Evolutionary conservation across 2,113 vertebrate species (phyloP), one percentile per base, ranked within the genome.

Genomic region (Bostrychus sinensis): DNA sequence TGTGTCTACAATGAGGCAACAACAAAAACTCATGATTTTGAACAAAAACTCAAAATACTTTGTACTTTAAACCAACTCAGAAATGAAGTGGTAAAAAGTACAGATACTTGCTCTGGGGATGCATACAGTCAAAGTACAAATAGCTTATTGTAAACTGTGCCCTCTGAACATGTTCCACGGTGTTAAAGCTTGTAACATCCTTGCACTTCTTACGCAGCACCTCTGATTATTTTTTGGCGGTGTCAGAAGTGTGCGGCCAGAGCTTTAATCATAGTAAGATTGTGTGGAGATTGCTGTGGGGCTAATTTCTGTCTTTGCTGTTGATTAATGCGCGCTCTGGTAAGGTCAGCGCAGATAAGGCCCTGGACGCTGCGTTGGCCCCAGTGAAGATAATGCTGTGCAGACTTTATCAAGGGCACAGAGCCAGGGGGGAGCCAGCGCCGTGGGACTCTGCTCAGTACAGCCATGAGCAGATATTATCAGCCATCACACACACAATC

Each of bases 271-370:
- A 88, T 81, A 82, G 71, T 25, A 78, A 88, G 89, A 91, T 91
- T 78, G 80, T 79, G 78, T 66, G 66, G 62, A 67, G 87, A 91
- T 92, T 88, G 84, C 75, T 86, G 65, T 62, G 75, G 85, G 85
- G 83, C 86, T 90, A 85, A 90, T 91, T 91, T 91, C 86, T 92
- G 88, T 87, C 88, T 85, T 88, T 88, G 83, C 83, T 69, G 79
- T 83, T 92, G 90, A 92, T 92, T 91, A 91, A 91, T 91, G 89
- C 66, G 74, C 73, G 70, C 77, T 79, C 78, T 72, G 0, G 83
- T 45, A 79, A 89, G 89, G 89, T 91, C 87, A 83, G 22, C 54
- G 76, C 73, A 81, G 90, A 92, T 91, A 92, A 91, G 86, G 62
- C 72, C 58, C 67, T 26, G 57, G 50, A 66, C 34, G 56, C 85